Evolutionary conservation across 2,888 invertebrate species (phyloP).

Genomic region (Leuctra nigra): DNA sequence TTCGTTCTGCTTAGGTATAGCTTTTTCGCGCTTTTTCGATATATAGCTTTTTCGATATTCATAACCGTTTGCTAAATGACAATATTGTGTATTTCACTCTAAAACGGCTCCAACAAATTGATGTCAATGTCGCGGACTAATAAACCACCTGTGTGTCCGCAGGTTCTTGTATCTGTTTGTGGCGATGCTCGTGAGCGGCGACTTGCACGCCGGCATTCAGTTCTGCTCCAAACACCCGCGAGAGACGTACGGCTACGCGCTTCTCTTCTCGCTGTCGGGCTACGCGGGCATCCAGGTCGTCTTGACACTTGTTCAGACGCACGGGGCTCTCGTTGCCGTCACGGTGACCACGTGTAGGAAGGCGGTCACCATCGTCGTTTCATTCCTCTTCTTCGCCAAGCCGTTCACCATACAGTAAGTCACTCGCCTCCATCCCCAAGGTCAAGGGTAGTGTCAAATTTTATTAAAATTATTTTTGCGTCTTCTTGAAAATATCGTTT

Average conservation of each 20-base stretch:
- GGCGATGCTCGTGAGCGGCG: conserved; percentile 64
- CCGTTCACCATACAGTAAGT: conserved; percentile 90
- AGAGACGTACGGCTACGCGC: conserved; percentile 75
- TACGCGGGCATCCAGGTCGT: conserved; percentile 93
- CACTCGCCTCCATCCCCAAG: no score
- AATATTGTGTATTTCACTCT: no score
- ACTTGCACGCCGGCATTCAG: conserved; percentile 62
- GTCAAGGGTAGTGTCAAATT: no score
- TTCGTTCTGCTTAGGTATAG: no score
- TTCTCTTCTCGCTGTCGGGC: conserved; percentile 81
- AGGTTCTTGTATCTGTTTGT: conserved; percentile 70
- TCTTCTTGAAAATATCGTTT: conserved; percentile 9
- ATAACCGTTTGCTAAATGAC: no score
- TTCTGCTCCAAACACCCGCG: conserved; percentile 69
- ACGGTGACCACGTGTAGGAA: conserved; percentile 89
- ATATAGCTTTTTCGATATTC: no score
- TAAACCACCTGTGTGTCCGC: no score
- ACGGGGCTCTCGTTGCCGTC: conserved; percentile 89
- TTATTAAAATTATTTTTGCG: no score
- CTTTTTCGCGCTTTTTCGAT: no score
- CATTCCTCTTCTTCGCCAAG: conserved; percentile 89
- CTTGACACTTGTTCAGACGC: conserved; percentile 76
- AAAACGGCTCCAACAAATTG: no score
- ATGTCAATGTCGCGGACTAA: no score
- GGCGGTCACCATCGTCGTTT: conserved; percentile 85